Conservation (phyloP, 2,797 vertebrate species). For the Lateolabrax maculatus region DNA sequence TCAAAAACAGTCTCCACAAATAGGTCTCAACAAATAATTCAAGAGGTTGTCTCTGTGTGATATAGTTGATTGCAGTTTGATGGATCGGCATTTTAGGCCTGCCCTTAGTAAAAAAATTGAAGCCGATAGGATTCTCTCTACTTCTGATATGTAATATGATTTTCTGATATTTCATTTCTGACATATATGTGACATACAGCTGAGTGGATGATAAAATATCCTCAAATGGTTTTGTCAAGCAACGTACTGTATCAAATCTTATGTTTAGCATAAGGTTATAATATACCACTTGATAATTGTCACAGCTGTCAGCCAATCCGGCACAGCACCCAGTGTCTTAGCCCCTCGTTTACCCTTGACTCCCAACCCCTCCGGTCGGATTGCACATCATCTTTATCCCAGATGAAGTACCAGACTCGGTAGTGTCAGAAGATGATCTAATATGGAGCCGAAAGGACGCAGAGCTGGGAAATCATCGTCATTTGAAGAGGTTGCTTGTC, state of each 20-base stretch:
- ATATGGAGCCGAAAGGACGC: constrained; percentile 76
- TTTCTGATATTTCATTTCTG: not conserved
- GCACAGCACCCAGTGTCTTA: constrained; percentile 52
- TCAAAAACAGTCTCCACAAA: constrained; percentile 25
- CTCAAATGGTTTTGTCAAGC: constrained; percentile 61
- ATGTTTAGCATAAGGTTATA: constrained; percentile 69
- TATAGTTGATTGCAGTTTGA: constrained; percentile 23
- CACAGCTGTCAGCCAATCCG: constrained; percentile 73
- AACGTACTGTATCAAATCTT: constrained; percentile 48
- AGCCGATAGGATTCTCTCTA: constrained; percentile 10
- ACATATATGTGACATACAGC: constrained; percentile 25
- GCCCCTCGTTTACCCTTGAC: constrained; percentile 77
- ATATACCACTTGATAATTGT: constrained; percentile 66
- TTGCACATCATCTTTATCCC: constrained; percentile 80
- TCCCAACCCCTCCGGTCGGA: constrained; percentile 71
- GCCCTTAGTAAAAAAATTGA: constrained; percentile 15
- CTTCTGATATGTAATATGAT: constrained; percentile 38
- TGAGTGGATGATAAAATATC: constrained; percentile 43
- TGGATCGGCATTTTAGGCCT: constrained; percentile 4
- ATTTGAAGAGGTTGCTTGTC: constrained; percentile 82
- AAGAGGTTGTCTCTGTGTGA: constrained; percentile 24
- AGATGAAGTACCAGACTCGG: constrained; percentile 74
- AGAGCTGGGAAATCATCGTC: constrained; percentile 79
- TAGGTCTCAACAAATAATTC: constrained; percentile 47
- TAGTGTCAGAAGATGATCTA: constrained; percentile 77